Evolutionary conservation across 2,797 vertebrate species (phyloP).

Genomic region (Sebastes matsubarae): DNA sequence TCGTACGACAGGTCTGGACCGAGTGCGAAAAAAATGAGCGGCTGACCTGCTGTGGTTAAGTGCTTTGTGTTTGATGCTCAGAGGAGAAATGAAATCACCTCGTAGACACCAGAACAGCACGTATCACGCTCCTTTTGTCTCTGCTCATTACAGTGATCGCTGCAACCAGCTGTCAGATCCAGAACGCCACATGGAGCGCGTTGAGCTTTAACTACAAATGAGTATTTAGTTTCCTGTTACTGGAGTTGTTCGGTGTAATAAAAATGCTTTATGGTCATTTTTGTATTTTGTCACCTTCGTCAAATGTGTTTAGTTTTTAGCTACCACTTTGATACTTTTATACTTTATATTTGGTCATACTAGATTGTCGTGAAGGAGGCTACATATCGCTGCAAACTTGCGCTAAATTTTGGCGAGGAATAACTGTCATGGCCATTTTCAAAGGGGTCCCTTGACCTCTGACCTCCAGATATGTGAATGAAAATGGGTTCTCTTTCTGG

Average conservation of each 20-base stretch:
- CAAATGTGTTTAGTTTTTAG: background rate
- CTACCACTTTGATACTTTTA: background rate
- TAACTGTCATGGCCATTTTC: fast-evolving
- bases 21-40: background rate
- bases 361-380: fast-evolving
- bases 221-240: background rate
- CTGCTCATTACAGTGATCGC: background rate
- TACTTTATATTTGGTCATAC: background rate
- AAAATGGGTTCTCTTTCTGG: fast-evolving
- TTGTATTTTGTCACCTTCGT: background rate
- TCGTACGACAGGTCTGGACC: background rate
- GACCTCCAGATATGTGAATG: too few relatives aligned
- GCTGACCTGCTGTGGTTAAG: background rate
- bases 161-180: background rate
- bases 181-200: background rate
- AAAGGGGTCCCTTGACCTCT: too few relatives aligned
- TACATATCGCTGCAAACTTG: fast-evolving
- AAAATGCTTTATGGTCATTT: background rate
- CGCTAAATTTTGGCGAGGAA: too few relatives aligned
- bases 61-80: background rate
- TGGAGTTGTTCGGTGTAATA: background rate
- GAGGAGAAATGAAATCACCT: constrained; percentile 8
- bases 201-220: background rate
- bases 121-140: background rate
- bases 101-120: background rate